Evolutionary conservation across 37 sponge, comb jelly and placozoan species (phyloP).

Genomic region (Diacarnus erythraeanus): DNA sequence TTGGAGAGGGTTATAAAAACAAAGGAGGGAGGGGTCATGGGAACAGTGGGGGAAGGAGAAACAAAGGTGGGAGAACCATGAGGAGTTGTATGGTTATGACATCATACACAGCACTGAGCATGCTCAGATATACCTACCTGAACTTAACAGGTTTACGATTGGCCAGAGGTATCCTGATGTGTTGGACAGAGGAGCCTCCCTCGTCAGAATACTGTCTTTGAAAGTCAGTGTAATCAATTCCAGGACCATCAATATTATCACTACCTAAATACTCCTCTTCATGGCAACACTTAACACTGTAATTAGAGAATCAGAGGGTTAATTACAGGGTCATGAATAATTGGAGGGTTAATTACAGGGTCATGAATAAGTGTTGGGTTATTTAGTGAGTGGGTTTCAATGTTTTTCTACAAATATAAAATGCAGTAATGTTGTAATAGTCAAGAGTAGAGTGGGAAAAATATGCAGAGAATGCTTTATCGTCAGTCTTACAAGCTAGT

Average conservation of each 20-base stretch:
- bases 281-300: slow-evolving; percentile 33
- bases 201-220: neutral
- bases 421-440: too few species aligned
- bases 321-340: too few species aligned
- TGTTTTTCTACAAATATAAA: too few species aligned
- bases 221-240: neutral
- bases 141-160: slow-evolving; percentile 36
- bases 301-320: neutral
- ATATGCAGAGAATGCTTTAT: too few species aligned
- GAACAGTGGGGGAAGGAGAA: neutral
- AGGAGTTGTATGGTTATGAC: neutral
- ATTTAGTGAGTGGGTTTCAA: too few species aligned
- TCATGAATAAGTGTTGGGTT: too few species aligned
- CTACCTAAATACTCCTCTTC: slow-evolving; percentile 2
- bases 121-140: slow-evolving; percentile 9
- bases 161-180: slow-evolving; percentile 24
- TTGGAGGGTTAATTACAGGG: too few species aligned
- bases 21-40: neutral
- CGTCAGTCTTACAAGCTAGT: too few species aligned
- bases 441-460: too few species aligned
- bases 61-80: neutral
- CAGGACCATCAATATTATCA: slow-evolving; percentile 2
- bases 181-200: slow-evolving; percentile 17
- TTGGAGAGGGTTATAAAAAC: neutral
- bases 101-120: neutral